These are phyloP conservation scores for Cyanoramphus novaezelandiae DNA, from an alignment of 2,113 vertebrate genomes.

Conservation along the genomic window DNA sequence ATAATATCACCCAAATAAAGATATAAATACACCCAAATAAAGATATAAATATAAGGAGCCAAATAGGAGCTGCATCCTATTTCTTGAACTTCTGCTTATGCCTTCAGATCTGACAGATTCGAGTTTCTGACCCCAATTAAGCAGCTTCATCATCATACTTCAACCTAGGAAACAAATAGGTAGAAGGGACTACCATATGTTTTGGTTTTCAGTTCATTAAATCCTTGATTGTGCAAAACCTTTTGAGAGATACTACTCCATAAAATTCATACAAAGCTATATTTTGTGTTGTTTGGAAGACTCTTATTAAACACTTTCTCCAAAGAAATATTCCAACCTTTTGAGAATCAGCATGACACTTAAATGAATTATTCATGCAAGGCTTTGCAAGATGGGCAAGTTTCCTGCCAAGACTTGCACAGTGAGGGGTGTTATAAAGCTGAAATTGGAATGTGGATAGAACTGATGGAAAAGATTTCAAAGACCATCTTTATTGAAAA, in stretches of 20 bases:
- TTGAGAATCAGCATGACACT: constrained; percentile 72
- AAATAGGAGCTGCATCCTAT: neutral
- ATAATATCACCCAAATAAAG: neutral
- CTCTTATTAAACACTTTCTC: constrained; percentile 73
- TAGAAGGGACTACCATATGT: neutral
- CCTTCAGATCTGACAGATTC: neutral
- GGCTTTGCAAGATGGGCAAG: constrained; percentile 72
- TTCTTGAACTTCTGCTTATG: neutral
- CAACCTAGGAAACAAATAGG: neutral
- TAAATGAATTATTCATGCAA: constrained; percentile 78
- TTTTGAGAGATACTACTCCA: constrained; percentile 2
- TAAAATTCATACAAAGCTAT: neutral
- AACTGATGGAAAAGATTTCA: constrained; percentile 66
- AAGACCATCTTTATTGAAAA: constrained; percentile 57
- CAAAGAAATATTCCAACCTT: constrained; percentile 66
- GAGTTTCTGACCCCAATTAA: constrained; percentile 16
- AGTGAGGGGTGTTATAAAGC: constrained; percentile 72
- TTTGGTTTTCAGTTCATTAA: constrained; percentile 26
- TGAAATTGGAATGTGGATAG: constrained; percentile 68
- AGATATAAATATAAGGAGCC: neutral
- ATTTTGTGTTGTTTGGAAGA: constrained; percentile 61
- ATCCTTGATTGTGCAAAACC: neutral
- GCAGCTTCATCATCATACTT: neutral
- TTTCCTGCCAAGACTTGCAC: constrained; percentile 74
- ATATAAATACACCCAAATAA: neutral